Evolutionary conservation across 2,888 invertebrate species (phyloP), one percentile per base, ranked within the genome.

Genomic region (Tenodera sinensis): DNA sequence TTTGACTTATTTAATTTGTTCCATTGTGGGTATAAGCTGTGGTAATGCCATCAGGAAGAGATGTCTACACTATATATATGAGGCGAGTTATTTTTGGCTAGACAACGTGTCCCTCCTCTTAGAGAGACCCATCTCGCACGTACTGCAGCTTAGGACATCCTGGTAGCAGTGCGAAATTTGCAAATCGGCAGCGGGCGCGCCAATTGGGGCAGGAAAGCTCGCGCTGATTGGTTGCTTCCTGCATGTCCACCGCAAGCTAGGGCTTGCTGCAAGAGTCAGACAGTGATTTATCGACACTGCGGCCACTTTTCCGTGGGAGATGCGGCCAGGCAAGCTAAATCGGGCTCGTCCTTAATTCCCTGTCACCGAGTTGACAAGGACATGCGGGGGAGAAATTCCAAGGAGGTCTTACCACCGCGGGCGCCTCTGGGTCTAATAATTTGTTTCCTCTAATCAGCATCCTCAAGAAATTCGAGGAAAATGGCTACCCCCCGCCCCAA

Each of bases 211-310:
- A 71, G 81, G 86, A 86, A 85, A 85, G 54, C 85, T 84, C 85
- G 54, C 84, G 83, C 85, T 88, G 89, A 89, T 89, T 89, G 89
- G 88, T 47, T 83, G 89, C 85, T 89, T 89, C 89, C 89, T 89
- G 89, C 87, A 15, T 71, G 54, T 71, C 54, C 54, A 71, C 54
- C 54, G 25, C 54, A 71, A 71, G 20, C 54, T 71, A 25, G 54
- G 54, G 54, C 54, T 71, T 71, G 54, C 54, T 71, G 54, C 54
- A 71, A 71, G 54, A 71, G 54, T 20, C 54, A 28, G 84, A 89
- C 89, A 88, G 86, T 88, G 89, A 89, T 89, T 89, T 89, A 89
- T 89, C 88, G 89, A 89, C 82, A 85, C 28, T 30, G 30, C 85
- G 71, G 30, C 71, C 71, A 81, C 81, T 86, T 86, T 71, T 87